Evolutionary conservation across 2,888 invertebrate species (phyloP).

Genomic region (Drosophila heteroneura): DNA sequence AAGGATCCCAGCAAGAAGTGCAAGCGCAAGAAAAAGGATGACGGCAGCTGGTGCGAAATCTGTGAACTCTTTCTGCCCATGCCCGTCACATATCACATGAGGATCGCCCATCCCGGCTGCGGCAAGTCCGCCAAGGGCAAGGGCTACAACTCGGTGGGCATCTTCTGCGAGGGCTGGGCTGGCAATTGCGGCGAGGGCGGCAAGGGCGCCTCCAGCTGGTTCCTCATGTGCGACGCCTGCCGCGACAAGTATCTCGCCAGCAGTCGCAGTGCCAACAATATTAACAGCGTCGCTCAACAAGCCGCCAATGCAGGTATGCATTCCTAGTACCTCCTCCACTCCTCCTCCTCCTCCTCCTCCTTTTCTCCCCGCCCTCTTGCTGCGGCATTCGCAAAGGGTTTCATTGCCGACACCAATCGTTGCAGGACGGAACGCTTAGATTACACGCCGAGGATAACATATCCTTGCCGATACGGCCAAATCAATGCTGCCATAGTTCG

Average conservation of each 20-base stretch:
- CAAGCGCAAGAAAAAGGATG: constrained; percentile 84
- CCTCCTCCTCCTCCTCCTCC: neutral
- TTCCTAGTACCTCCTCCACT: neutral
- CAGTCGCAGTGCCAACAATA: constrained; percentile 83
- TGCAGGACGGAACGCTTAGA: neutral
- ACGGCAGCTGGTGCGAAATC: constrained; percentile 90
- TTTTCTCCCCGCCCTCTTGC: neutral
- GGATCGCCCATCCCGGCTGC: constrained; percentile 95
- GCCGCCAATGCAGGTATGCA: constrained; percentile 67
- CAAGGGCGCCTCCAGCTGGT: constrained; percentile 93
- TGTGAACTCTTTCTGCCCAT: constrained; percentile 91
- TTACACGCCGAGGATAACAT: neutral
- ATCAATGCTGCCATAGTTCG: neutral
- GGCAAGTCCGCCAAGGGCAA: constrained; percentile 93
- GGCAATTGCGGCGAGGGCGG: constrained; percentile 96
- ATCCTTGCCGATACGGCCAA: neutral
- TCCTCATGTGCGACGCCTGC: constrained; percentile 96
- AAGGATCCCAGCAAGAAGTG: constrained; percentile 82
- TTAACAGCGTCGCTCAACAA: constrained; percentile 82
- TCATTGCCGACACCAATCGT: neutral
- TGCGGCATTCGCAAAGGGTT: too few relatives aligned
- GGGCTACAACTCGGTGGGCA: constrained; percentile 96
- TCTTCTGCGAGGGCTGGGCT: constrained; percentile 94
- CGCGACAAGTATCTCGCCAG: constrained; percentile 89
- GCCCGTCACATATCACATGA: constrained; percentile 97